These are phyloP conservation scores for Trachemys scripta DNA, from an alignment of 2,113 vertebrate species.

Conservation along the genomic window DNA sequence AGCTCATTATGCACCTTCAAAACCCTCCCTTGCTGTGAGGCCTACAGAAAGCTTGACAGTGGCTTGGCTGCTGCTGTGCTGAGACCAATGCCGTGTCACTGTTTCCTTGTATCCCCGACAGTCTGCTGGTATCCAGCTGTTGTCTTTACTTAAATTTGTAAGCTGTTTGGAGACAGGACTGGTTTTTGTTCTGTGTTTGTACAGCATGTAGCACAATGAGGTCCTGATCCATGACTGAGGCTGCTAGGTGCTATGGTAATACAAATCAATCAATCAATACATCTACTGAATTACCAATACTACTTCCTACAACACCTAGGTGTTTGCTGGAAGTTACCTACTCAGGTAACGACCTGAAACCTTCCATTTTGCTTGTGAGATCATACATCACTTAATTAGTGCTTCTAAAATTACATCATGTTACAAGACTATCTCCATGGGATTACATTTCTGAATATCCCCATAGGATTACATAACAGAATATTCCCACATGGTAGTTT, in stretches of 20 bases:
- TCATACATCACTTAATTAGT: neutral
- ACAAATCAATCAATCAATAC: neutral
- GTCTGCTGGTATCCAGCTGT: neutral
- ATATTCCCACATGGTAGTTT: neutral
- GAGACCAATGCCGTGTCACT: neutral
- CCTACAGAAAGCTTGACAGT: neutral
- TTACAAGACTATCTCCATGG: neutral
- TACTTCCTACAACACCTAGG: neutral
- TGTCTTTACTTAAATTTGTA: neutral
- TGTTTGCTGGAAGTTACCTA: neutral
- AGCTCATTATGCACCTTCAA: neutral
- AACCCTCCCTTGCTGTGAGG: neutral
- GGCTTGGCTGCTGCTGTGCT: neutral
- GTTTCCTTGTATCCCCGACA: neutral
- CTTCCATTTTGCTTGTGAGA: neutral
- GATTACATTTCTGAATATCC: neutral
- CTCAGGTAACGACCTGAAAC: neutral
- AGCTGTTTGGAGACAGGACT: neutral
- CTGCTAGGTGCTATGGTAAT: neutral
- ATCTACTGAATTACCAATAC: neutral
- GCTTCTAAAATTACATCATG: neutral
- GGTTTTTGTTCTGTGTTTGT: neutral
- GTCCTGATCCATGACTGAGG: neutral
- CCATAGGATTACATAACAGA: neutral
- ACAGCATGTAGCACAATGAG: neutral